These are phyloP conservation scores for Emydocephalus ijimae DNA, from an alignment of 2,113 vertebrate genomes.

Conservation along the genomic window DNA sequence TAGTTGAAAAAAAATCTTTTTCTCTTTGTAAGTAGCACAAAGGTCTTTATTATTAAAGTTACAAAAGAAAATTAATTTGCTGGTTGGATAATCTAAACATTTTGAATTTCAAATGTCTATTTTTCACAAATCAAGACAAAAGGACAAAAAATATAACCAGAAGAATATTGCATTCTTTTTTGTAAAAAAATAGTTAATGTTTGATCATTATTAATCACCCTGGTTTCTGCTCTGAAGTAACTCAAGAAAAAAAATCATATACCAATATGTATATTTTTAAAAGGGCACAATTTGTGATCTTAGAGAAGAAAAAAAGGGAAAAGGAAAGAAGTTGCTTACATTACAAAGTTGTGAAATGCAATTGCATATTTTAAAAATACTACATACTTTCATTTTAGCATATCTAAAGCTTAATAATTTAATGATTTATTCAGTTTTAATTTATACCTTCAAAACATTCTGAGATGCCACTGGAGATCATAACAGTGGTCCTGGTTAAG, in stretches of 20 bases:
- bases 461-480: constrained; percentile 69
- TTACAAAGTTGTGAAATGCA: constrained; percentile 57
- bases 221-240: constrained; percentile 2
- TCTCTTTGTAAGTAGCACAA: neutral
- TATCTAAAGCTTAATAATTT: constrained; percentile 73
- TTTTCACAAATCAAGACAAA: constrained; percentile 28
- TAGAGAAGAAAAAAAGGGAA: constrained; percentile 50
- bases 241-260: neutral
- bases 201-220: constrained; percentile 7
- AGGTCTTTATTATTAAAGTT: constrained; percentile 4
- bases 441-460: constrained; percentile 69
- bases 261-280: constrained; percentile 8
- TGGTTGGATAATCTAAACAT: constrained; percentile 9
- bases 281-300: constrained; percentile 53
- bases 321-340: constrained; percentile 53
- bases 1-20: neutral
- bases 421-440: constrained; percentile 71
- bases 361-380: constrained; percentile 60
- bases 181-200: neutral
- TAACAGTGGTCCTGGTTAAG: constrained; percentile 71
- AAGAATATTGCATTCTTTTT: neutral
- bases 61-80: constrained; percentile 31
- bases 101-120: constrained; percentile 10
- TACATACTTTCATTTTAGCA: constrained; percentile 61
- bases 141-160: constrained; percentile 11